Evolutionary conservation across 2,797 vertebrate species (phyloP).

Genomic region (Podarcis lilfordi): DNA sequence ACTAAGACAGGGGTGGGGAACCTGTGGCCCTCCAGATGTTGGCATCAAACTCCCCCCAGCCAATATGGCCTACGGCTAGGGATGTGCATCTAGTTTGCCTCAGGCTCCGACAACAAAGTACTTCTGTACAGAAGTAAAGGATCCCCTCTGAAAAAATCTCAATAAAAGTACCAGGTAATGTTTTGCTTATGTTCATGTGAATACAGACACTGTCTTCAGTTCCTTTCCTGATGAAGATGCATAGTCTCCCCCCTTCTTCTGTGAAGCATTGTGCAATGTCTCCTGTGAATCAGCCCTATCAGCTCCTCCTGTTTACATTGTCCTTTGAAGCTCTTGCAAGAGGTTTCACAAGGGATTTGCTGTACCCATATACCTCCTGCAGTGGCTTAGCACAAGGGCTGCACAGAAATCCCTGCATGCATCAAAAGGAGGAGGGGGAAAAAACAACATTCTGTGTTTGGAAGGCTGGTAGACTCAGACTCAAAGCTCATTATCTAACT

Average conservation of each 20-base stretch:
- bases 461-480: conserved; percentile 10
- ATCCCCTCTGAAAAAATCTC: neutral
- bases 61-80: too few relatives aligned
- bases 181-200: neutral
- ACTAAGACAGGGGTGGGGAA: too few relatives aligned
- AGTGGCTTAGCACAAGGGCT: neutral
- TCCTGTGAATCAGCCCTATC: neutral
- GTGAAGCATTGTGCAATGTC: conserved; percentile 8
- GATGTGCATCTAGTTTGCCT: too few relatives aligned
- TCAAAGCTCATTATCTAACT: conserved; percentile 34
- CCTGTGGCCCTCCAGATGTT: too few relatives aligned
- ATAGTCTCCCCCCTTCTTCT: conserved; percentile 20
- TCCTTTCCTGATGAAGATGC: neutral
- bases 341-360: conserved; percentile 34
- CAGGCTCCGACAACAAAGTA: too few relatives aligned
- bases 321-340: conserved; percentile 20
- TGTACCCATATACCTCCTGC: neutral
- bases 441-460: conserved; percentile 14
- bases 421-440: conserved; percentile 40
- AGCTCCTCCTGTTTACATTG: conserved; percentile 25
- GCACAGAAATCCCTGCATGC: conserved; percentile 4
- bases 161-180: neutral
- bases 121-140: neutral
- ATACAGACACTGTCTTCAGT: neutral
- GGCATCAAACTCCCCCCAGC: too few relatives aligned